These are phyloP conservation scores for Microtus pennsylvanicus DNA, from an alignment of 2,113 vertebrate species.

Conservation along the genomic window DNA sequence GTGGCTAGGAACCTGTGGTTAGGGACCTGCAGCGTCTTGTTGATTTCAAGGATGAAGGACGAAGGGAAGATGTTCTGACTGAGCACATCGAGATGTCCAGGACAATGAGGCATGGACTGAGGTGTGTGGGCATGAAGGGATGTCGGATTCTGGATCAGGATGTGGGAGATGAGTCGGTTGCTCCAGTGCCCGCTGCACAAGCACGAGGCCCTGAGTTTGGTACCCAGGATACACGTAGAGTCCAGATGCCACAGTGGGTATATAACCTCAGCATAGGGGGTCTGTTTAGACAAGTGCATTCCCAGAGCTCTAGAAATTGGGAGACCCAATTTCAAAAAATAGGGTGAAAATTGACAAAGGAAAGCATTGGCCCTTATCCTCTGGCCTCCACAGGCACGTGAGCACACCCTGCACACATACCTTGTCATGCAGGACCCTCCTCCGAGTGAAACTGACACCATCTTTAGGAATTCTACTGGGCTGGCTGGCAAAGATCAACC, in stretches of 20 bases:
- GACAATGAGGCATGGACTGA: too few species aligned
- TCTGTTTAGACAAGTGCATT: neutral
- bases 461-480: neutral
- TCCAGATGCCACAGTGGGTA: neutral
- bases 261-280: neutral
- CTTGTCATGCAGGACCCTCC: neutral
- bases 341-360: neutral
- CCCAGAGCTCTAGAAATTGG: neutral
- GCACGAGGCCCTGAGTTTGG: neutral
- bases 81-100: neutral
- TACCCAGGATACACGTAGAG: neutral
- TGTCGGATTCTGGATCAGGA: neutral
- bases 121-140: neutral
- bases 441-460: neutral
- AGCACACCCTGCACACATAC: neutral
- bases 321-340: neutral
- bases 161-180: neutral
- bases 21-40: neutral
- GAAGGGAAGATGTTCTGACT: neutral
- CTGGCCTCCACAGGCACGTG: neutral
- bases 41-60: neutral
- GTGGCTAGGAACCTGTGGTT: too few species aligned
- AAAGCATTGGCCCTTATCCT: neutral
- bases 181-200: neutral
- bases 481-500: neutral